phyloP scores from a whole-genome alignment of 2,113 vertebrate species.

The Rhombomys opimus region DNA sequence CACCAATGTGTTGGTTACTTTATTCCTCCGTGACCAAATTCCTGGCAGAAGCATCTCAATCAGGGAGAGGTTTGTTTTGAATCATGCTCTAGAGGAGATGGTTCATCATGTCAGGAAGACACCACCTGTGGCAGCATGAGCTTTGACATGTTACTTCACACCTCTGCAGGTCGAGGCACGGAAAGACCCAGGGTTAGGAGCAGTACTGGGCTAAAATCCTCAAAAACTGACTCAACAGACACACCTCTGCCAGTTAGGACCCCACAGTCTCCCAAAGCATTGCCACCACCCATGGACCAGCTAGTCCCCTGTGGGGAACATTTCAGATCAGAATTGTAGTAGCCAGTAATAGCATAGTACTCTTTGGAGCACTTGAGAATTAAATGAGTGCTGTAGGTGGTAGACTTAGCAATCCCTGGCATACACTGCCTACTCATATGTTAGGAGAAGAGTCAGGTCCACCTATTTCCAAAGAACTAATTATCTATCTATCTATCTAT shows the following conservation, averaged over 20 bases:
- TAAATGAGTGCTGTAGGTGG: fast-evolving
- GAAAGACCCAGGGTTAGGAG: background rate
- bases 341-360: fast-evolving
- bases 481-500: background rate
- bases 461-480: background rate
- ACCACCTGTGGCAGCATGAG: background rate
- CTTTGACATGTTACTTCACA: background rate
- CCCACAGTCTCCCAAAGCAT: background rate
- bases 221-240: background rate
- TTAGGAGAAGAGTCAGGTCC: background rate
- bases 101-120: no score
- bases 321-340: background rate
- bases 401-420: fast-evolving
- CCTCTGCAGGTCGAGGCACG: background rate
- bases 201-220: background rate
- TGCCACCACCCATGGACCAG: no score
- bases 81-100: no score
- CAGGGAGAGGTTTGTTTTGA: background rate
- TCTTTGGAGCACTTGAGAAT: fast-evolving
- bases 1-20: background rate
- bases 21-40: no score
- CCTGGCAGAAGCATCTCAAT: background rate
- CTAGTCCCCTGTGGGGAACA: no score
- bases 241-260: background rate
- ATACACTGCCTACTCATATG: fast-evolving